Evolutionary conservation across 2,113 vertebrate genomes (phyloP), one percentile per base, ranked within the genome.

Genomic region (Coreoperca whiteheadi): DNA sequence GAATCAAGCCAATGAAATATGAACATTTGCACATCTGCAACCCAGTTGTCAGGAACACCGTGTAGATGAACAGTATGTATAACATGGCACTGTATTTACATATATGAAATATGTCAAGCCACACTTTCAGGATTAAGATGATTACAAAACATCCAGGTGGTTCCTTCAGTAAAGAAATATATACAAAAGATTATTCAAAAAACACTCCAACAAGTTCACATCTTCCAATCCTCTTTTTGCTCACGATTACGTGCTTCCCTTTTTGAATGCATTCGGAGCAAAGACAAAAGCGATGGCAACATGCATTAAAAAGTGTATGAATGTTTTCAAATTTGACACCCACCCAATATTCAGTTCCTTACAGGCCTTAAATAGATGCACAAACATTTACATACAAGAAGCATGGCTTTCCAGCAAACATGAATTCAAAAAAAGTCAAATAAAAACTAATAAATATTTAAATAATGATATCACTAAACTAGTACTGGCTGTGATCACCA

Each of bases 391-490:
- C n/a, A n/a, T 83, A 80, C 67, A 69, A 66, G 16, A 79, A 30
- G 20, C 51, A 30, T 0, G 10, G 48, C 50, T 56, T 81, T 66
- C 6, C 64, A 61, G 81, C 28, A 74, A 76, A 75, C 50, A 63
- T 23, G 6, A 80, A 56, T 64, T 82, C 39, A 61, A 81, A 79
- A 71, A 76, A 4, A 63, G 51, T 39, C 82, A 87, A 84, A 83
- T 85, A 28, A 51, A 78, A 89, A 89, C 74, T 74, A 83, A 93
- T 92, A 95, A 94, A 95, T 93, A 94, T 37, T 92, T 93, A 94
- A 93, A 94, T 90, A 93, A 89, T 48, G 21, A 84, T 23, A 64
- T 59, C 30, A 20, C 69, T 81, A 77, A 61, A 78, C 59, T 72
- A 74, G 66, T 79, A 79, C 9, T 14, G 46, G 28, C 41, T 53